Conservation (phyloP, 2,797 vertebrate genomes). For the Pteropus rufus region DNA sequence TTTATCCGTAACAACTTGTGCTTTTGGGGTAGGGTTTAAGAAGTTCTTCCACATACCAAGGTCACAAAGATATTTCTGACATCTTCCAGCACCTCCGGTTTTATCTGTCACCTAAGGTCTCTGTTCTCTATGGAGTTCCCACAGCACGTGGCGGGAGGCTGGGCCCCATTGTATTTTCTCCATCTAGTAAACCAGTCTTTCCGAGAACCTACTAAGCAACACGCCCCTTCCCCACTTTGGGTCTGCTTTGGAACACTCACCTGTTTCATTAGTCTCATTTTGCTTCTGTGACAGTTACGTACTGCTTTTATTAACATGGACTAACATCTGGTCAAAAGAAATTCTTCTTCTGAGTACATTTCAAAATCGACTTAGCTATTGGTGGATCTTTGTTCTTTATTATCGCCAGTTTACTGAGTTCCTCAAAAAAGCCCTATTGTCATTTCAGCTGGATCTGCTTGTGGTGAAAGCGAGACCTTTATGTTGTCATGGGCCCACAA, state of each 20-base stretch:
- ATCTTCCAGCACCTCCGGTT: not conserved
- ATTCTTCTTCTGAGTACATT: not conserved
- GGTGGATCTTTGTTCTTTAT: not conserved
- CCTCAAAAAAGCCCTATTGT: not conserved
- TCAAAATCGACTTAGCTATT: not conserved
- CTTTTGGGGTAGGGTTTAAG: not conserved
- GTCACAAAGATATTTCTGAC: not conserved
- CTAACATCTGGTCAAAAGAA: not conserved
- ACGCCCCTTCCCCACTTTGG: not conserved
- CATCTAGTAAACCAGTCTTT: not conserved
- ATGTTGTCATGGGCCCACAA: not conserved
- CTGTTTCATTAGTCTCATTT: not conserved
- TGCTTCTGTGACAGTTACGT: not conserved
- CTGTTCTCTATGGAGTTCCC: not conserved
- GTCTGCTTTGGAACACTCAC: not conserved
- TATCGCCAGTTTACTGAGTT: not conserved
- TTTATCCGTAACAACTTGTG: not conserved
- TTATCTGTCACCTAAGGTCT: not conserved
- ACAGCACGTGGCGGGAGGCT: not conserved
- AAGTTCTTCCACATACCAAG: not conserved
- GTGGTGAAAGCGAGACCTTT: not conserved
- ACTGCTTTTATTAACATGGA: not conserved
- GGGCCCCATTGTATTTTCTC: not conserved
- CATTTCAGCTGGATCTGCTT: not conserved
- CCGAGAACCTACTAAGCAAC: not conserved